Evolutionary conservation across 2,113 vertebrate species (phyloP).

Genomic region (Cyphomyrus discorhynchus): DNA sequence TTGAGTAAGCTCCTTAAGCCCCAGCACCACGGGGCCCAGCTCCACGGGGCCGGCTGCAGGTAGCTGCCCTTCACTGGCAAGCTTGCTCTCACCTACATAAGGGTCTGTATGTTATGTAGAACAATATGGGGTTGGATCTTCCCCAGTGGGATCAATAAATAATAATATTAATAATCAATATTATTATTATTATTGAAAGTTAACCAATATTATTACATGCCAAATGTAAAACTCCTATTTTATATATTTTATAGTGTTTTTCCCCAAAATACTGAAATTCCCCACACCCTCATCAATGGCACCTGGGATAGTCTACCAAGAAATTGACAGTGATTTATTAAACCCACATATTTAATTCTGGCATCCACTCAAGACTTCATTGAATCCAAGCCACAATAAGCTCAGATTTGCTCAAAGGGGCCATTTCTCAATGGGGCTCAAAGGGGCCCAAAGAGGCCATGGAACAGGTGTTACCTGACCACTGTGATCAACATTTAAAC

Average conservation of each 20-base stretch:
- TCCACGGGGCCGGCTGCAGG: neutral
- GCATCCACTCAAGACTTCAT: neutral
- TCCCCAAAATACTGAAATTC: neutral
- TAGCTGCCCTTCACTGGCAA: neutral
- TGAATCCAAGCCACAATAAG: neutral
- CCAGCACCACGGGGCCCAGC: neutral
- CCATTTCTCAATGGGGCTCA: neutral
- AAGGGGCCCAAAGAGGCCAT: neutral
- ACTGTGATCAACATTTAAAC: neutral
- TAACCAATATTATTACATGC: neutral
- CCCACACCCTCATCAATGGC: neutral
- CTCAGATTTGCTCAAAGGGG: neutral
- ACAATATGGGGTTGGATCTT: neutral
- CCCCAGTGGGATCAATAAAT: neutral
- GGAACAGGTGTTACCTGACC: neutral
- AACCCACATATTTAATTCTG: neutral
- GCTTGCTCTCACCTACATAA: neutral
- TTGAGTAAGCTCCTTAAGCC: neutral
- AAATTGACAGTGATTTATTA: neutral
- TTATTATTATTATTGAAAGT: neutral
- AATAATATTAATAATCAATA: neutral
- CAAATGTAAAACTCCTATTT: neutral
- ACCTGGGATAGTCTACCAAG: neutral
- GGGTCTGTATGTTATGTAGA: neutral
- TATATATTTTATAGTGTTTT: neutral